Conservation (phyloP, 1,140 invertebrate species). For the Bursaphelenchus mucronatus region DNA sequence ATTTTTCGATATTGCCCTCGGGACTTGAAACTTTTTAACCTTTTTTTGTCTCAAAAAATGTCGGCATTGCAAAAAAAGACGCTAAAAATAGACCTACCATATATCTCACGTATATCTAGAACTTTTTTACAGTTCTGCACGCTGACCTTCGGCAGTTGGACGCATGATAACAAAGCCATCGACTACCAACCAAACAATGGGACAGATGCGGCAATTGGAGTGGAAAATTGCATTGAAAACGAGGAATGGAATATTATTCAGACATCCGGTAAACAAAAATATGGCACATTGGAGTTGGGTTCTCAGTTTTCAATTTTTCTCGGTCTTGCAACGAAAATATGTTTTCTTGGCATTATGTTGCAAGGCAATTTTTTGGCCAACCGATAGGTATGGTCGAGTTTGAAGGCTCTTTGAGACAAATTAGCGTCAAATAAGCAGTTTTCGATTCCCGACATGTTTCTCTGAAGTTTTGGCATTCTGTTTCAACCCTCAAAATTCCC, state of each 20-base stretch:
- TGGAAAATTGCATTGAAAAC: conserved; percentile 48
- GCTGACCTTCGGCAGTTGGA: conserved; percentile 62
- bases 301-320: too few relatives aligned
- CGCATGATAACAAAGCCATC: conserved; percentile 61
- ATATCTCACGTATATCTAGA: background rate
- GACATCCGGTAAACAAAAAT: conserved; percentile 24
- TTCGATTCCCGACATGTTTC: background rate
- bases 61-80: background rate
- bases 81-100: background rate
- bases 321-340: too few relatives aligned
- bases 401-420: conserved; percentile 7
- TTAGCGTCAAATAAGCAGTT: background rate
- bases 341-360: conserved; percentile 2
- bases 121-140: conserved; percentile 36
- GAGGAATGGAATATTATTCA: conserved; percentile 46
- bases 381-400: conserved; percentile 10
- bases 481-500: conserved; percentile 30
- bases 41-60: conserved; percentile 5
- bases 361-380: conserved; percentile 8
- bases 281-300: too few relatives aligned
- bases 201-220: conserved; percentile 33
- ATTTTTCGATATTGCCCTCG: background rate
- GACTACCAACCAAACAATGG: conserved; percentile 47
- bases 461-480: conserved; percentile 2
- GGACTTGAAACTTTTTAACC: background rate